Conservation (phyloP, 2,113 vertebrate genomes). For the Odontophorus gujanensis region DNA sequence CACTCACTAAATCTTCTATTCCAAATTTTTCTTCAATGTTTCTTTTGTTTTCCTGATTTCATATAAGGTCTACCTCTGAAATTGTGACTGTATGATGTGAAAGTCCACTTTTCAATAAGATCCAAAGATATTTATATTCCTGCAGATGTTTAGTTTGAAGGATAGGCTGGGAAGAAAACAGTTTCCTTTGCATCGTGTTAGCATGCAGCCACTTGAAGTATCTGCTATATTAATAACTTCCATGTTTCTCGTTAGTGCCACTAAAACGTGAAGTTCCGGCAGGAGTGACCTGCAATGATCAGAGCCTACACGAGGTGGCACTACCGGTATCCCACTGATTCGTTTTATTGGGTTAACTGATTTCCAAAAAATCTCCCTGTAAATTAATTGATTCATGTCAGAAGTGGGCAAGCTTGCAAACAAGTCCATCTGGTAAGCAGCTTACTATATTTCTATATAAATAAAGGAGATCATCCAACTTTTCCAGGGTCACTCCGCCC, state of each 20-base stretch:
- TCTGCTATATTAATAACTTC: neutral
- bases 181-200: rapidly evolving
- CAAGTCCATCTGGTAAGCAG: constrained; percentile 67
- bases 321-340: constrained; percentile 10
- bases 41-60: neutral
- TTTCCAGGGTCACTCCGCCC: constrained; percentile 25
- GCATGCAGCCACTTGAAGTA: neutral
- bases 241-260: rapidly evolving
- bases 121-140: neutral
- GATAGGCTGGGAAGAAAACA: neutral
- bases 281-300: neutral
- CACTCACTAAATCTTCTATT: neutral
- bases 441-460: constrained; percentile 60
- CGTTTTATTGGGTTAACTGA: neutral
- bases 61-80: neutral
- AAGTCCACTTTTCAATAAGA: neutral
- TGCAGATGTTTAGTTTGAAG: neutral
- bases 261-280: neutral
- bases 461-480: constrained; percentile 56
- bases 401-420: constrained; percentile 65
- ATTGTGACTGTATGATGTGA: neutral
- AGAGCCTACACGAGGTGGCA: constrained; percentile 54
- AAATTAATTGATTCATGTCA: constrained; percentile 53
- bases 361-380: constrained; percentile 30
- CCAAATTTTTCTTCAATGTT: neutral